Evolutionary conservation across 2,113 vertebrate species (phyloP), one percentile per base, ranked within the genome.

Genomic region (Forbesichthys agassizii): DNA sequence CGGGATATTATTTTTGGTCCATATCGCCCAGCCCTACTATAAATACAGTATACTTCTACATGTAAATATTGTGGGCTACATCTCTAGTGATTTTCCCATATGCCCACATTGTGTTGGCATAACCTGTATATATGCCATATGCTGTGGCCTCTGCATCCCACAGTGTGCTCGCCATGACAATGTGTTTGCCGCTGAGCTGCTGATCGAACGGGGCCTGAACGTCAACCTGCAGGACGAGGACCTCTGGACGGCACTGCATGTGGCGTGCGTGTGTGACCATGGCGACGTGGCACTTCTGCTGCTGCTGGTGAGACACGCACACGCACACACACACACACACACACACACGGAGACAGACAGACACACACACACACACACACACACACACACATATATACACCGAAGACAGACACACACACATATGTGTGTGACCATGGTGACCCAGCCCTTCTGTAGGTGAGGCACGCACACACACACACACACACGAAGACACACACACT

Each of bases 161-260:
- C 81, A 99, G 97, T 98, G 97, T 73, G 96, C 97, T 59, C 95
- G 96, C 51, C 94, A 98, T 0, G 96, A 98, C 90, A 98, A 98
- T 13, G 90, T 93, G 68, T 96, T 99, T 83, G 93, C 94, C 5
- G 94, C 96, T 3, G 96, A 99, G 87, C 88, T 97, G 74, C 89
- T 98, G 60, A 94, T 96, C 16, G 96, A 98, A 77, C 92, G 92
- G 80, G 97, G 96, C 16, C 90, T 96, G 77, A 94, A 96, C 9
- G 92, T 95, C 78, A 95, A 98, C 91, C 94, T 94, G 72, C 97
- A 98, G 84, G 97, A 99, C 60, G 95, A 98, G 70, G 96, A 98
- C 85, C 94, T 93, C 52, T 98, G 97, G 96, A 98, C 96, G 0
- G 93, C 97, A 0, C 93, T 98, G 90, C 97, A 99, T 77, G 88